Percentiles rank a stretch among this genome's conserved stretches.
Evolutionary conservation across 2,797 vertebrate genomes (phyloP).

Genomic region (Threskiornis aethiopicus): DNA sequence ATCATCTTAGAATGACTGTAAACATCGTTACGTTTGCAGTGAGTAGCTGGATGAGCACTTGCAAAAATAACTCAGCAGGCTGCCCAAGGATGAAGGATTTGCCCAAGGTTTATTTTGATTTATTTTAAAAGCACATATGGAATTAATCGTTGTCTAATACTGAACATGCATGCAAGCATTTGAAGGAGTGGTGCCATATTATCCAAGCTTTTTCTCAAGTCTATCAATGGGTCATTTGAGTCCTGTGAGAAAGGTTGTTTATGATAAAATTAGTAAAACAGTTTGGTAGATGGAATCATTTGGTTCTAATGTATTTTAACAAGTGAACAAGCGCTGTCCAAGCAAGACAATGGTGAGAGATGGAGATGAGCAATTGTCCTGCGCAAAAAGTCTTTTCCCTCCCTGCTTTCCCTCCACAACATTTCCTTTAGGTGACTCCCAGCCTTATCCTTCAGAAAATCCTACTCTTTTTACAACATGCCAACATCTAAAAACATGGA

Average conservation of each 20-base stretch:
- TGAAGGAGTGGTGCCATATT: background rate
- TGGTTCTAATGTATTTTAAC: background rate
- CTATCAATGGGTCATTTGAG: background rate
- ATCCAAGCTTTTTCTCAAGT: background rate
- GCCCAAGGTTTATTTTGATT: background rate
- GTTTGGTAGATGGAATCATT: background rate
- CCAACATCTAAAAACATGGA: background rate
- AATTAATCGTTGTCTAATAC: background rate
- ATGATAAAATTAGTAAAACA: background rate
- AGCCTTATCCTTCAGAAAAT: background rate
- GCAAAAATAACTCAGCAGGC: background rate
- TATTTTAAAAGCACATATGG: background rate
- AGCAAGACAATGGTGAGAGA: background rate
- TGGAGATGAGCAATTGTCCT: background rate
- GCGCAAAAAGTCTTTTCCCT: background rate
- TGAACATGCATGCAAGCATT: background rate
- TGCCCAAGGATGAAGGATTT: background rate
- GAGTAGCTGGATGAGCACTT: background rate
- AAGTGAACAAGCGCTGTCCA: background rate
- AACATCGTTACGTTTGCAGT: background rate
- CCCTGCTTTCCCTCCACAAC: background rate
- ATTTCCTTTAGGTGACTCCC: background rate
- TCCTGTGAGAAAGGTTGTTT: background rate
- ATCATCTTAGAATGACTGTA: background rate
- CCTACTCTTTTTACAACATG: background rate